These are phyloP conservation scores for Xestoiulus laeticollis DNA, from an alignment of 2,888 invertebrate genomes.

Conservation along the genomic window DNA sequence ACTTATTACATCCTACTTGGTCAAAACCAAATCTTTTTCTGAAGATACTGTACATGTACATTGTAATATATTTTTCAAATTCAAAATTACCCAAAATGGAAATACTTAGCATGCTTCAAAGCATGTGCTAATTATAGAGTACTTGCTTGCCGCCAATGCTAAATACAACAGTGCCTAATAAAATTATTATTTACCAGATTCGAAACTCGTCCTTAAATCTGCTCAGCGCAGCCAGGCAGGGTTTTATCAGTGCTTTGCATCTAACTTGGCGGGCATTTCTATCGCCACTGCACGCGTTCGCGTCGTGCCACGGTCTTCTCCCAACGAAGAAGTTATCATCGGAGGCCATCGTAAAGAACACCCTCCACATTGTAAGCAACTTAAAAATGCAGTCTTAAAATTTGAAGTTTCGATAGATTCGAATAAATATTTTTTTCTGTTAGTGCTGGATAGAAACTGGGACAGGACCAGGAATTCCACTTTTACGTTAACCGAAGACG, in stretches of 20 bases:
- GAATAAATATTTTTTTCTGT: not conserved
- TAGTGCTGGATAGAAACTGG: slow-evolving; percentile 45
- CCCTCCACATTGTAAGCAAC: slow-evolving; percentile 27
- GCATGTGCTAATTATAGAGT: too few relatives aligned
- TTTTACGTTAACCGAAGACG: slow-evolving; percentile 44
- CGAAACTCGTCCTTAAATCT: slow-evolving; percentile 72
- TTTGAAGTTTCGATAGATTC: not conserved
- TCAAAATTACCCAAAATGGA: too few relatives aligned
- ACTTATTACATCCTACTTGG: too few relatives aligned
- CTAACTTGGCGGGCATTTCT: slow-evolving; percentile 77
- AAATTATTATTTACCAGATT: slow-evolving; percentile 63
- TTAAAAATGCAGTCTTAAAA: not conserved
- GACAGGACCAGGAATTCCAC: slow-evolving; percentile 43
- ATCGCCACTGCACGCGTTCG: slow-evolving; percentile 74
- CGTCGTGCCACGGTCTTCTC: slow-evolving; percentile 71
- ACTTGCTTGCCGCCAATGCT: too few relatives aligned
- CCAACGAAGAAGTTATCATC: slow-evolving; percentile 27
- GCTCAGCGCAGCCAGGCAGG: slow-evolving; percentile 88
- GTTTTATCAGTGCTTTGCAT: slow-evolving; percentile 88
- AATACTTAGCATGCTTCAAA: too few relatives aligned
- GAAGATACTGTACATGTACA: too few relatives aligned
- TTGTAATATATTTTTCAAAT: too few relatives aligned
- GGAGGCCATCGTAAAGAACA: slow-evolving; percentile 43
- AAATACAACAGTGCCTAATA: not conserved
- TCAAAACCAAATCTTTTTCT: too few relatives aligned